Evolutionary conservation across 2,797 vertebrate species (phyloP).

Genomic region (Remorina albescens): DNA sequence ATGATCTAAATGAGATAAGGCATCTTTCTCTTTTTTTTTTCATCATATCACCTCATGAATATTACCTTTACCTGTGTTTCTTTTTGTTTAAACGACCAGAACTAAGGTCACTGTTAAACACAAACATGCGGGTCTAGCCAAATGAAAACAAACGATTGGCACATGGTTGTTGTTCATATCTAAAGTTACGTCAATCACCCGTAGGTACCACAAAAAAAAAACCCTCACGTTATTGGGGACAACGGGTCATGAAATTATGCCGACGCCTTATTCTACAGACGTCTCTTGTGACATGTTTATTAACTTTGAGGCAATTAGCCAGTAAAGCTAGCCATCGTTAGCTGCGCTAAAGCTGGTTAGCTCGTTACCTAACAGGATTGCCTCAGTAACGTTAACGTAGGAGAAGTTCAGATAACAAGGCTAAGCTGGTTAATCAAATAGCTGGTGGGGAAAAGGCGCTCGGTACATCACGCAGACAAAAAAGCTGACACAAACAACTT

Average conservation of each 20-base stretch:
- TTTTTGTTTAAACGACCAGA: not conserved
- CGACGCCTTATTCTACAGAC: too few species aligned
- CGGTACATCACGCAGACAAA: conserved; percentile 16
- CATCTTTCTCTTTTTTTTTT: not conserved
- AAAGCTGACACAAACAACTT: conserved; percentile 80
- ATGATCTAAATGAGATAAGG: too few species aligned
- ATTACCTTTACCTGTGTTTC: rapidly evolving
- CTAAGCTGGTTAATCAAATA: conserved; percentile 65
- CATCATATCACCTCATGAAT: not conserved
- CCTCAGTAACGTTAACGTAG: conserved; percentile 42
- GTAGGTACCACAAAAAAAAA: not conserved
- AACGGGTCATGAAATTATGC: not conserved
- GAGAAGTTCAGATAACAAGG: conserved; percentile 65
- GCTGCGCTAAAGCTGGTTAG: conserved; percentile 60
- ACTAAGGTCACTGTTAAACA: not conserved
- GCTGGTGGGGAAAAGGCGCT: conserved; percentile 26
- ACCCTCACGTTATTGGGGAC: not conserved
- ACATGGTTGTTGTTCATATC: conserved; percentile 64
- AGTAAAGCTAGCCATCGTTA: conserved; percentile 16
- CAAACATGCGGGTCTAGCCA: conserved; percentile 37
- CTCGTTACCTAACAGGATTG: conserved; percentile 67
- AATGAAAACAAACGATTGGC: conserved; percentile 77
- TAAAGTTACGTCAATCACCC: conserved; percentile 32
- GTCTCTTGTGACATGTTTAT: not conserved
- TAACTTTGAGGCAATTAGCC: conserved; percentile 12